Conservation (phyloP, 1,140 invertebrate genomes). For the Elymnias hypermnestra region DNA sequence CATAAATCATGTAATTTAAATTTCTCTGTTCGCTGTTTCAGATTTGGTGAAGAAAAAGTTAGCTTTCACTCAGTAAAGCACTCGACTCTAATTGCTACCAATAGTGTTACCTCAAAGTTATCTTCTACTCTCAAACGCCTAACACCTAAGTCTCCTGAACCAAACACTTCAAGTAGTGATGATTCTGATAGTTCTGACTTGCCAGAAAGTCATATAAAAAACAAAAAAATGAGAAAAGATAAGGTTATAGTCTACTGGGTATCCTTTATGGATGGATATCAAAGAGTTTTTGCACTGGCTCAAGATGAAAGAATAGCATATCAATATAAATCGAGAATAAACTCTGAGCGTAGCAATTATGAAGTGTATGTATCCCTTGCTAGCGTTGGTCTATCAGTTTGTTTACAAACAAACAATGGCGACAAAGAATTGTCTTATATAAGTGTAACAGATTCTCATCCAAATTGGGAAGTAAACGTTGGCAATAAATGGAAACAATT, state of each 20-base stretch:
- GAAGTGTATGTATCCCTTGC: constrained; percentile 84
- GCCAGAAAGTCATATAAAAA: constrained; percentile 47
- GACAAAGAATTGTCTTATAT: constrained; percentile 81
- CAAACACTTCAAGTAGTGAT: constrained; percentile 72
- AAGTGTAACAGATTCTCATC: constrained; percentile 81
- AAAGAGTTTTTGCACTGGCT: constrained; percentile 87
- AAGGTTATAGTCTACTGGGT: constrained; percentile 89
- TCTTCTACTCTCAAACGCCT: constrained; percentile 70
- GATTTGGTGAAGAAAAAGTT: constrained; percentile 83
- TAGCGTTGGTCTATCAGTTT: constrained; percentile 83
- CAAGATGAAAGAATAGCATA: constrained; percentile 86
- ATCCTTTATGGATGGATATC: constrained; percentile 85
- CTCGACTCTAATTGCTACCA: constrained; percentile 59
- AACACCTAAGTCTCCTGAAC: constrained; percentile 63
- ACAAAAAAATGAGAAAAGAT: constrained; percentile 73
- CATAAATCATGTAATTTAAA: background rate
- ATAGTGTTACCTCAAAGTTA: constrained; percentile 68
- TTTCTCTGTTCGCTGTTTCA: constrained; percentile 39
- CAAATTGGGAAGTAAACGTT: constrained; percentile 89
- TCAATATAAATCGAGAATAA: constrained; percentile 81
- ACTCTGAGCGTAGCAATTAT: constrained; percentile 81
- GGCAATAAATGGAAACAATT: constrained; percentile 87
- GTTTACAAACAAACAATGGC: constrained; percentile 57
- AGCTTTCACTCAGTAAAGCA: constrained; percentile 80
- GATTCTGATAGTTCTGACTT: constrained; percentile 74